Evolutionary conservation across 2,113 vertebrate species (phyloP).

Genomic region (Larimichthys polyactis): DNA sequence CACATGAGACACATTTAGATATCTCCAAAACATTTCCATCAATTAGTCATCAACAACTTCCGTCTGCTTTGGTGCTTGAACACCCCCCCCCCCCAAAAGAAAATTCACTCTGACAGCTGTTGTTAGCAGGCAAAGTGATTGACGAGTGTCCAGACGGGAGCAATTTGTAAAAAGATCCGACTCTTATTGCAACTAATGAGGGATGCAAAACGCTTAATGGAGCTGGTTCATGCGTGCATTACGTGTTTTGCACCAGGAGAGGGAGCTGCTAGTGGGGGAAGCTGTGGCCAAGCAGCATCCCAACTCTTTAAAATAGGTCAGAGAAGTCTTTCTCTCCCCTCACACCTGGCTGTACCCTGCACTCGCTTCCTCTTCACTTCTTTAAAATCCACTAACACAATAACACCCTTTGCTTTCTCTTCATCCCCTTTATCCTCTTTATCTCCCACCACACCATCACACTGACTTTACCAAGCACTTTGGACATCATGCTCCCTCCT

Average conservation of each 20-base stretch:
- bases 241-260: slow-evolving; percentile 64
- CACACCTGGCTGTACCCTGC: slow-evolving; percentile 57
- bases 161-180: slow-evolving; percentile 51
- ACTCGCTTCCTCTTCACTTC: slow-evolving; percentile 28
- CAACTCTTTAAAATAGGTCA: slow-evolving; percentile 77
- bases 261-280: slow-evolving; percentile 71
- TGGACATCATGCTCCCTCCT: not conserved
- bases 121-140: slow-evolving; percentile 54
- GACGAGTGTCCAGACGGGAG: slow-evolving; percentile 51
- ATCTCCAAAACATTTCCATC: slow-evolving; percentile 26
- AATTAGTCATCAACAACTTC: slow-evolving; percentile 43
- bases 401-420: slow-evolving; percentile 25
- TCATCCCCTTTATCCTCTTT: slow-evolving; percentile 7
- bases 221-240: slow-evolving; percentile 16
- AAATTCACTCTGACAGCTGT: slow-evolving; percentile 58
- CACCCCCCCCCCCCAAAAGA: not conserved
- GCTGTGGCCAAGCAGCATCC: slow-evolving; percentile 35
- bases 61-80: slow-evolving; percentile 10
- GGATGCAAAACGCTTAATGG: slow-evolving; percentile 60
- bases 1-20: not conserved
- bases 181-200: slow-evolving; percentile 69
- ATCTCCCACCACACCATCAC: not conserved
- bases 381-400: slow-evolving; percentile 45
- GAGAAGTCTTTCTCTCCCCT: slow-evolving; percentile 49
- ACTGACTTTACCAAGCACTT: slow-evolving; percentile 29